phyloP scores from a whole-genome alignment of 2,113 vertebrate species.

The Microcebus jonahi region DNA sequence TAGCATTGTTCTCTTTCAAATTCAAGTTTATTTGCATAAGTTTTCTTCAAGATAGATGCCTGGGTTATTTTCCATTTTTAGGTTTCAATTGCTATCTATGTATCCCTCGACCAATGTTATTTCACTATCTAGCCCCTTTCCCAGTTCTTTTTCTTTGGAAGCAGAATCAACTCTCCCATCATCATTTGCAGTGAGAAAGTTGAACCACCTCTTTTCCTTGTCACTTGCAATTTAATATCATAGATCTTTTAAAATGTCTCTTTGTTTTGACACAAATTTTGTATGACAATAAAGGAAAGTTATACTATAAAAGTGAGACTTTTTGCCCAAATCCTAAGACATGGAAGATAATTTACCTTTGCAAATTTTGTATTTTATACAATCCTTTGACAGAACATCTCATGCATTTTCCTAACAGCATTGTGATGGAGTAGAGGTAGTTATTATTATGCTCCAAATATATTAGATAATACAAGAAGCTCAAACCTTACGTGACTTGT shows the following conservation, averaged over 20 bases:
- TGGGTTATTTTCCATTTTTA: neutral
- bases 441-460: neutral
- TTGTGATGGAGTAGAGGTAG: neutral
- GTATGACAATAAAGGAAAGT: neutral
- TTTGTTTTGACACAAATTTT: neutral
- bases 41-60: neutral
- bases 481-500: neutral
- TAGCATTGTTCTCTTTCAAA: neutral
- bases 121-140: neutral
- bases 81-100: neutral
- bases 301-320: neutral
- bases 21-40: neutral
- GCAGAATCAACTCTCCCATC: neutral
- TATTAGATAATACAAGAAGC: neutral
- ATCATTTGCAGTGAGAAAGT: neutral
- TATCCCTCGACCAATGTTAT: neutral
- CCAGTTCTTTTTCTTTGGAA: neutral
- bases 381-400: neutral
- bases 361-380: neutral
- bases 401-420: neutral
- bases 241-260: neutral
- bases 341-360: neutral
- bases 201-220: neutral
- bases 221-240: conserved; percentile 4
- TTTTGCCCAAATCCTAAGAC: neutral